A percentile compares a stretch with the other conserved stretches of the same genome.
Conservation (phyloP, 2,113 vertebrate genomes). For the Alosa alosa region DNA sequence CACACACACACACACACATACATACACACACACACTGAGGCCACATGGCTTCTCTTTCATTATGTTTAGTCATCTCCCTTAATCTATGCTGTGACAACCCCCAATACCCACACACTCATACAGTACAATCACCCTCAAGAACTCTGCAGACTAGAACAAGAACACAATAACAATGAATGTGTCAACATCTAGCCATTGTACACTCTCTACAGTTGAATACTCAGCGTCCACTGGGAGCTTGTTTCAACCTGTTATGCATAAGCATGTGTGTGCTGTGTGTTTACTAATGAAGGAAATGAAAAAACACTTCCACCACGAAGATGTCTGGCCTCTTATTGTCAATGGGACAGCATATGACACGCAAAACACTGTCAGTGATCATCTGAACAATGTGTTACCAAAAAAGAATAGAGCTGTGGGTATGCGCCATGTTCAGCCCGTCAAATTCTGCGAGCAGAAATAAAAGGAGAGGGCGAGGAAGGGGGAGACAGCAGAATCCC, state of each 20-base stretch:
- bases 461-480: slow-evolving; percentile 6
- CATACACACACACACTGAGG: too few species aligned
- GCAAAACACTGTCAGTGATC: neutral
- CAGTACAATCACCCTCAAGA: neutral
- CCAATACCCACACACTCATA: neutral
- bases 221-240: neutral
- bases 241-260: neutral
- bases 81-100: too few species aligned
- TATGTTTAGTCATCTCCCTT: too few species aligned
- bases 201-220: neutral
- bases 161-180: neutral
- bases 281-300: neutral
- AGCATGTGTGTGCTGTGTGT: neutral
- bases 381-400: neutral
- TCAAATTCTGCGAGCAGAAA: slow-evolving; percentile 2
- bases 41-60: too few species aligned
- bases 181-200: neutral
- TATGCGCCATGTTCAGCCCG: neutral
- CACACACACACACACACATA: too few species aligned
- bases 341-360: neutral
- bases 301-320: neutral
- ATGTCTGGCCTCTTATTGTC: neutral
- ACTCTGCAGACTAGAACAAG: neutral
- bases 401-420: neutral
- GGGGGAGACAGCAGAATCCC: slow-evolving; percentile 24